Conservation (phyloP, 2,888 invertebrate genomes). For the Lithophane ornitopus region DNA sequence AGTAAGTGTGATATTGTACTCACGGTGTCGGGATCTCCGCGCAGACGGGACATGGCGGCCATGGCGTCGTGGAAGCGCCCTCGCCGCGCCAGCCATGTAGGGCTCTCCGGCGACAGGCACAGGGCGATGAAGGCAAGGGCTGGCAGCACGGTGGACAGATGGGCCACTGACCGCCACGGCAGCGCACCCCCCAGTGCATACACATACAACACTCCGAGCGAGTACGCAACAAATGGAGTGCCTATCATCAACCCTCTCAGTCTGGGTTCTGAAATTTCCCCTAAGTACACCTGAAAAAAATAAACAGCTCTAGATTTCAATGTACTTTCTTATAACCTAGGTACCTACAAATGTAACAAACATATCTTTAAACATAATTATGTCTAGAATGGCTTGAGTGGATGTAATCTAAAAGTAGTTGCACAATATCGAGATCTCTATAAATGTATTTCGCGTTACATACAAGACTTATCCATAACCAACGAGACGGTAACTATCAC, state of each 20-base stretch:
- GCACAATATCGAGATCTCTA: background rate
- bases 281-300: slow-evolving; percentile 92
- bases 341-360: background rate
- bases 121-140: slow-evolving; percentile 91
- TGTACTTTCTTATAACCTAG: background rate
- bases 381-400: slow-evolving; percentile 15
- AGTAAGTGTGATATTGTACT: slow-evolving; percentile 71
- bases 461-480: slow-evolving; percentile 4
- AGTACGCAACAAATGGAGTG: slow-evolving; percentile 94
- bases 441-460: slow-evolving; percentile 4
- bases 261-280: slow-evolving; percentile 94
- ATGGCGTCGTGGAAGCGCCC: slow-evolving; percentile 90
- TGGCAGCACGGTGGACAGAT: slow-evolving; percentile 91
- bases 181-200: slow-evolving; percentile 93
- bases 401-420: slow-evolving; percentile 4
- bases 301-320: background rate
- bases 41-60: slow-evolving; percentile 91
- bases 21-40: slow-evolving; percentile 91
- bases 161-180: slow-evolving; percentile 93
- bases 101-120: slow-evolving; percentile 93
- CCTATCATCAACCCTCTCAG: slow-evolving; percentile 93
- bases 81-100: slow-evolving; percentile 93
- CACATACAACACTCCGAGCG: slow-evolving; percentile 93
- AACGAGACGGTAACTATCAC: background rate
- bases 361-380: background rate